Conservation (phyloP, 2,797 vertebrate species). For the Phoxinus dragarum region DNA sequence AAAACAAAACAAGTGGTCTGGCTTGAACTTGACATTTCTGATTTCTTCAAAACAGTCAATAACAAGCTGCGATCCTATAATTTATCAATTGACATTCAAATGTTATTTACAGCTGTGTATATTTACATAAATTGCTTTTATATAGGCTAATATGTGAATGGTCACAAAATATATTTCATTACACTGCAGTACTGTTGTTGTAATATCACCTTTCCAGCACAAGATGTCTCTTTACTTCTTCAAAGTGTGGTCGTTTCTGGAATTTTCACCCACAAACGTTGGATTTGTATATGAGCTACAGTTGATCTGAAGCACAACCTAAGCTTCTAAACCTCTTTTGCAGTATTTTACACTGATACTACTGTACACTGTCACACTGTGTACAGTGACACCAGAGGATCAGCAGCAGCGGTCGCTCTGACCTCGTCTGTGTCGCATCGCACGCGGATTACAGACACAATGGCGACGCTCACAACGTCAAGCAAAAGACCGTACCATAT, state of each 20-base stretch:
- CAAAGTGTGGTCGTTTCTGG: not conserved
- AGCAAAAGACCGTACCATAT: constrained; percentile 73
- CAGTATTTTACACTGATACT: not conserved
- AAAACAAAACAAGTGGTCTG: not conserved
- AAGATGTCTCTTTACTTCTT: constrained; percentile 55
- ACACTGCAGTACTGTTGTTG: not conserved
- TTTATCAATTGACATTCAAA: not conserved
- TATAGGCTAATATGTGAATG: not conserved
- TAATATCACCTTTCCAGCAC: constrained; percentile 23
- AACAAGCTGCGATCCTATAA: not conserved
- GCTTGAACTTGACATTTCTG: not conserved
- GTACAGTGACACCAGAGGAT: not conserved
- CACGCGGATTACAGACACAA: constrained; percentile 50
- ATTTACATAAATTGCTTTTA: not conserved
- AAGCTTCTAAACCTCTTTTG: not conserved
- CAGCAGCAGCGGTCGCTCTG: not conserved
- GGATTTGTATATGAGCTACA: not conserved
- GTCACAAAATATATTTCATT: not conserved
- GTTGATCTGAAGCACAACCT: not conserved
- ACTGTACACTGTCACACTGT: not conserved
- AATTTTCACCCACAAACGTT: not conserved
- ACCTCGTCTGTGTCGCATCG: not conserved
- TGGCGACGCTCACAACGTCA: constrained; percentile 67
- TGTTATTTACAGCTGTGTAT: not conserved
- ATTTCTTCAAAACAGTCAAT: not conserved